Base-by-base conservation (phyloP, 2,888 invertebrate genomes). In the Agonopterix arenella region DNA sequence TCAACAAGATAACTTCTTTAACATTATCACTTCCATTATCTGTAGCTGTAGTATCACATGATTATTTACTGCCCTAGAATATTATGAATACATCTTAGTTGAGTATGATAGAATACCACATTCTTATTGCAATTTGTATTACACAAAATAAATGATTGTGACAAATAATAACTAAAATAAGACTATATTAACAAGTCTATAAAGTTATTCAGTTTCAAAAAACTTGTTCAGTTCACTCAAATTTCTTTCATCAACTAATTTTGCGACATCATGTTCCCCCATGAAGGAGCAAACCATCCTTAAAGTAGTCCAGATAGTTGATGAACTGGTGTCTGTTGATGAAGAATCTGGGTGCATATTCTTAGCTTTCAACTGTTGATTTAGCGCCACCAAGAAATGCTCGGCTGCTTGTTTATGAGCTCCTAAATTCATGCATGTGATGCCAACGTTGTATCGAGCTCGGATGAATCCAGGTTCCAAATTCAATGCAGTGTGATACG, bases 391-490 rank as follows among this genome's bases (percentile, higher is more conserved):
- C 46, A 99, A 80, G 66, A 99, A 95, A 88, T 99, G 99, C 77
- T 98, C 98, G 10, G 96, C 96, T 5, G 99, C 98, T 86, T 99
- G 96, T 70, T 94, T 97, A 73, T 98, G 95, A 44, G 97, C 97
- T 62, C 95, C 94, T 45, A 99, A 91, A 83, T 98, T 98, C 84
- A 99, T 96, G 75, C 99, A 99, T 53, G 98, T 97, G 50, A 99
- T 98, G 28, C 98, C 99, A 52, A 99, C 94, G 89, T 99, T 99
- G 77, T 98, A 99, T 54, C 99, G 92, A 7, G 98, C 98, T 52
- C 99, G 91, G 56, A 99, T 97, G 79, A 97, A 99, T 2, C 98
- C 98, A 5, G 99, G 99, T 54, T 96, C 95, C 47, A 98, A 88
- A 70, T 95, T 93, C 47, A 99, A 89, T 40, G 99, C 98, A 67